Evolutionary conservation across 2,888 invertebrate species (phyloP).

Genomic region (Agrypnus murinus): DNA sequence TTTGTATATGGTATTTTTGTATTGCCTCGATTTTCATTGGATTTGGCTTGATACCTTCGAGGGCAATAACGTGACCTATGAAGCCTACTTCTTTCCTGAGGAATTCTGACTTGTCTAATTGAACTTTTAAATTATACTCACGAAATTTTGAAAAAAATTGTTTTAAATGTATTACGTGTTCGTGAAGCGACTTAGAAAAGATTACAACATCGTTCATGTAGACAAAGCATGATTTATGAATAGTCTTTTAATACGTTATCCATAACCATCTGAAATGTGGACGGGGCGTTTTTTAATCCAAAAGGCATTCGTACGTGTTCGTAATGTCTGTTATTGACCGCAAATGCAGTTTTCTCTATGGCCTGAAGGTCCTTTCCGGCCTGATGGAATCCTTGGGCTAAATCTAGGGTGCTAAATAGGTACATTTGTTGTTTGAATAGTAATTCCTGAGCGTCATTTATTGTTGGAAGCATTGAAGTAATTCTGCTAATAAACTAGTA

Average conservation of each 20-base stretch:
- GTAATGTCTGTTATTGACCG: neutral
- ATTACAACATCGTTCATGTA: too few relatives aligned
- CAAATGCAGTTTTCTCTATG: constrained; percentile 26
- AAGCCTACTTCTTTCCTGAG: constrained; percentile 37
- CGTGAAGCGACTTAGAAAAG: too few relatives aligned
- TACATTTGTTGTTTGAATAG: constrained; percentile 13
- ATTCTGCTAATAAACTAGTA: neutral
- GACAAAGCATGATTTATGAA: too few relatives aligned
- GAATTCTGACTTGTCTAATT: too few relatives aligned
- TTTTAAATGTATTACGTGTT: constrained; percentile 50
- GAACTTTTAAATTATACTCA: too few relatives aligned
- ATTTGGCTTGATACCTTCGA: constrained; percentile 51
- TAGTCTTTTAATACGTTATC: constrained; percentile 50
- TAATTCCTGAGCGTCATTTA: constrained; percentile 7
- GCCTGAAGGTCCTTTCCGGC: too few relatives aligned
- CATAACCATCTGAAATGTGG: constrained; percentile 14
- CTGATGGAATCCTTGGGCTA: too few relatives aligned
- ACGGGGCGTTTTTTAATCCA: too few relatives aligned
- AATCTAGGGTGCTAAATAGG: too few relatives aligned
- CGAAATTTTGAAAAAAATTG: constrained; percentile 50
- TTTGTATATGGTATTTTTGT: constrained; percentile 40
- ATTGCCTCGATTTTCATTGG: constrained; percentile 39
- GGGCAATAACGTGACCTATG: constrained; percentile 46
- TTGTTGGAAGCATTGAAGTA: constrained; percentile 6
- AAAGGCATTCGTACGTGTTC: neutral